A percentile compares a stretch with the other conserved stretches of the same genome.
Evolutionary conservation across 2,113 vertebrate species (phyloP).

Genomic region (Sterrhoptilus dennistouni): DNA sequence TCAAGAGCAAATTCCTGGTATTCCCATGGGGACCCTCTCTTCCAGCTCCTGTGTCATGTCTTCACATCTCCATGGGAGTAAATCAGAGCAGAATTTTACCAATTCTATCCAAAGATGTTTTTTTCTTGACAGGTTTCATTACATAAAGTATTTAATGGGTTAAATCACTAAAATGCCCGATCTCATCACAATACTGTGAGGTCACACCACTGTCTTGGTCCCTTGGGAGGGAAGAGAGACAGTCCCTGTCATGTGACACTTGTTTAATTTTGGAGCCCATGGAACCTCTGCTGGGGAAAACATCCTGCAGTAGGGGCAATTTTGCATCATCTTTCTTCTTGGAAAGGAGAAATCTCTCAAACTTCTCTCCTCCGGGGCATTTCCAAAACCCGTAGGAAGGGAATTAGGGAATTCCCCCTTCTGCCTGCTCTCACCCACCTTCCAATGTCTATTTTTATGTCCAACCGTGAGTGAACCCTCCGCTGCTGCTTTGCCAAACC

Average conservation of each 20-base stretch:
- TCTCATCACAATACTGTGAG: not conserved
- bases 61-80: not conserved
- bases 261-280: not conserved
- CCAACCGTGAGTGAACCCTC: not conserved
- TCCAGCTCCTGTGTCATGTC: not conserved
- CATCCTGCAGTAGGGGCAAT: not conserved
- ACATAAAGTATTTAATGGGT: not conserved
- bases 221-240: not conserved
- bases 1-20: not conserved
- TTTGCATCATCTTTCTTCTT: not conserved
- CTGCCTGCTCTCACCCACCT: not conserved
- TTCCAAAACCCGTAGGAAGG: not conserved
- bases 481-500: not conserved
- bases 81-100: not conserved
- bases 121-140: not conserved
- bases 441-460: not conserved
- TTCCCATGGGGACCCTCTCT: not conserved
- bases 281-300: not conserved
- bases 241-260: too few species aligned
- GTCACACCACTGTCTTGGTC: not conserved
- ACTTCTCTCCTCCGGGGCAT: not conserved
- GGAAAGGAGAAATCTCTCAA: not conserved
- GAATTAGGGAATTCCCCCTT: conserved; percentile 17
- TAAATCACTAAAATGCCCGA: not conserved
- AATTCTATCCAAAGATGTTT: not conserved